Conservation (phyloP, 1,140 invertebrate species). For the Sinella curviseta region DNA sequence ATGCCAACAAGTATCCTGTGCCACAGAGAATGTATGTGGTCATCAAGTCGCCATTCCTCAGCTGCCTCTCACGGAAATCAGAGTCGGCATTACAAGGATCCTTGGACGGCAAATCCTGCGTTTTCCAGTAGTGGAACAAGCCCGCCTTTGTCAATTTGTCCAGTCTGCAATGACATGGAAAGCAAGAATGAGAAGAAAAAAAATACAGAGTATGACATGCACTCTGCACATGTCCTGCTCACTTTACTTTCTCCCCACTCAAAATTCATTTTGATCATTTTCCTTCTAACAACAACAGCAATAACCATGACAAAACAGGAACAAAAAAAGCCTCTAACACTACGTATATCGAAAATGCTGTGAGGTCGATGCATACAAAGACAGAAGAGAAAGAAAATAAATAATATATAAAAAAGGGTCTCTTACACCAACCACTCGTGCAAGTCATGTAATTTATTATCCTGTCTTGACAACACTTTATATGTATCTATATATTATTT, state of each 20-base stretch:
- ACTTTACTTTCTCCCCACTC: background rate
- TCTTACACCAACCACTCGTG: too few relatives aligned
- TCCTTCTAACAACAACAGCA: too few relatives aligned
- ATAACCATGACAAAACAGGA: too few relatives aligned
- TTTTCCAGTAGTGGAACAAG: slow-evolving; percentile 65
- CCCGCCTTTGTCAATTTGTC: slow-evolving; percentile 67
- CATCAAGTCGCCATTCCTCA: slow-evolving; percentile 66
- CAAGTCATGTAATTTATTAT: too few relatives aligned
- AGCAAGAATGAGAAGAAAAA: slow-evolving; percentile 54
- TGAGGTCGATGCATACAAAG: too few relatives aligned
- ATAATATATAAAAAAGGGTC: too few relatives aligned
- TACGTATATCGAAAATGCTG: too few relatives aligned
- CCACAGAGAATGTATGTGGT: slow-evolving; percentile 72
- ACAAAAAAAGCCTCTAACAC: too few relatives aligned
- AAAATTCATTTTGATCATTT: background rate
- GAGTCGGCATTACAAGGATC: slow-evolving; percentile 76
- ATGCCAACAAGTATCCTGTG: slow-evolving; percentile 59
- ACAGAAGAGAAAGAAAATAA: too few relatives aligned
- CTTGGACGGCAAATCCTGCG: slow-evolving; percentile 65
- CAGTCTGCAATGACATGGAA: slow-evolving; percentile 58
- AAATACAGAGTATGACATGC: background rate
- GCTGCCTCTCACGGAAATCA: slow-evolving; percentile 72
- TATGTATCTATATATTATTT: too few relatives aligned
- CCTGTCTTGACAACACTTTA: too few relatives aligned
- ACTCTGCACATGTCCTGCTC: too few relatives aligned